phyloP scores from a whole-genome alignment of 2,113 vertebrate species.

The Lethenteron reissneri region DNA sequence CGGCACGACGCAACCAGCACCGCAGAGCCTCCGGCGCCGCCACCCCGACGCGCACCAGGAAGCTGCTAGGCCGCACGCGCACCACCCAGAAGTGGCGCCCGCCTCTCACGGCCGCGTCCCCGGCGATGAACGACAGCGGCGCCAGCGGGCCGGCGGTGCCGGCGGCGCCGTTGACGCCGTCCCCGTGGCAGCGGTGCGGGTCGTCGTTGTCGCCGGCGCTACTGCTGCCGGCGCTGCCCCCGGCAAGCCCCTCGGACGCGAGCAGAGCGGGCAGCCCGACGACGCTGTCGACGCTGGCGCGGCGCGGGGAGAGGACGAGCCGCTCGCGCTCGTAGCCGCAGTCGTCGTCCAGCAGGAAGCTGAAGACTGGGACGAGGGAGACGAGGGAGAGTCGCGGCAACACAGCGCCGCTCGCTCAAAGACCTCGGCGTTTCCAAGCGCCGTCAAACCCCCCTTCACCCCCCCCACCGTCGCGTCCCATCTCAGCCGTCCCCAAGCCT shows the following conservation, averaged over 20 bases:
- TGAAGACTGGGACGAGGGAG: conserved; percentile 34
- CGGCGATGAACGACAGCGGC: conserved; percentile 42
- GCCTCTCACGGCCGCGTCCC: conserved; percentile 57
- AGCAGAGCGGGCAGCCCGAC: conserved; percentile 54
- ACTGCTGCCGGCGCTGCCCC: conserved; percentile 18
- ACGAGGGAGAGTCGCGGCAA: not conserved
- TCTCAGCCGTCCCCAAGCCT: no score
- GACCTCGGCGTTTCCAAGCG: no score
- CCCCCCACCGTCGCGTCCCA: no score
- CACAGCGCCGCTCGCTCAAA: not conserved
- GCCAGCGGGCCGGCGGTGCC: no score
- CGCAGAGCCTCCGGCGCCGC: conserved; percentile 70
- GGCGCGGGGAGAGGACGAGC: conserved; percentile 63
- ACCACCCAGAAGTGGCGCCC: conserved; percentile 93
- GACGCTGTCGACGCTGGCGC: conserved; percentile 61
- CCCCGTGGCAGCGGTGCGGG: conserved; percentile 25
- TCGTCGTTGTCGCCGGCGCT: no score
- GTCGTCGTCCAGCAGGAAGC: conserved; percentile 70
- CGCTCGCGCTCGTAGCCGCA: conserved; percentile 68
- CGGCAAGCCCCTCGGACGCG: conserved; percentile 55
- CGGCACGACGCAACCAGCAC: conserved; percentile 10
- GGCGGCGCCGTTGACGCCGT: no score
- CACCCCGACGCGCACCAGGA: conserved; percentile 73
- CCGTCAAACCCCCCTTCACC: no score
- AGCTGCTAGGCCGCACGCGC: conserved; percentile 73